Evolutionary conservation across 2,797 vertebrate genomes (phyloP), one percentile per base, ranked within the genome.

Genomic region (Arrhamphus sclerolepis): DNA sequence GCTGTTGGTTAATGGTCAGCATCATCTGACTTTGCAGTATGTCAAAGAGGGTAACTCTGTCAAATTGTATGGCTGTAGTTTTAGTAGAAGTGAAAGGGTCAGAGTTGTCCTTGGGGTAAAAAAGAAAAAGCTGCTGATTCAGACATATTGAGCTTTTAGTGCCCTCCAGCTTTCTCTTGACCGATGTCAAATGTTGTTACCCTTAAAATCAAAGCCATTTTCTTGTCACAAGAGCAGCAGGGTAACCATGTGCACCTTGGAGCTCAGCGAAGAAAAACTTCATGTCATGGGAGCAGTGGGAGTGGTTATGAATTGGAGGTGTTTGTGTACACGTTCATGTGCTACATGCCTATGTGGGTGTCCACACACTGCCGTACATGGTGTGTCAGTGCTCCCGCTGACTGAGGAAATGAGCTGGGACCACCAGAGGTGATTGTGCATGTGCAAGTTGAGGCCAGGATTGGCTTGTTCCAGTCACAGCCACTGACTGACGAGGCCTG

Each of bases 351-450:
- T 83, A 61, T 83, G 85, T 89, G 89, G 84, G 89, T 88, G 88
- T 88, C 81, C 82, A 39, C 81, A 73, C 80, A 61, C 74, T 38
- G 20, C 54, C 29, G 42, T 85, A 66, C 80, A 66, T 51, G 31
- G 75, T 69, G 70, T 81, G 82, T 84, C 78, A 80, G 83, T 80
- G 67, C 87, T 82, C 86, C 90, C 57, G 84, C 88, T 89, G 89
- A 70, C 78, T 80, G 83, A 86, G 89, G 86, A 89, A 92, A 90
- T 92, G 85, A 92, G 88, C 79, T 86, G 75, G 75, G 92, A 92
- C 92, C 91, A 92, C 91, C 93, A 90, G 83, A 90, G 88, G 89
- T 89, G 87, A 85, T 87, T 80, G 79, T 83, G 77, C 77, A 84
- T 87, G 86, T 85, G 76, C 69, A 18, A 78, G 82, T 72, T 56